Evolutionary conservation across 2,888 invertebrate species (phyloP), one percentile per base, ranked within the genome.

Genomic region (Carcina quercana): DNA sequence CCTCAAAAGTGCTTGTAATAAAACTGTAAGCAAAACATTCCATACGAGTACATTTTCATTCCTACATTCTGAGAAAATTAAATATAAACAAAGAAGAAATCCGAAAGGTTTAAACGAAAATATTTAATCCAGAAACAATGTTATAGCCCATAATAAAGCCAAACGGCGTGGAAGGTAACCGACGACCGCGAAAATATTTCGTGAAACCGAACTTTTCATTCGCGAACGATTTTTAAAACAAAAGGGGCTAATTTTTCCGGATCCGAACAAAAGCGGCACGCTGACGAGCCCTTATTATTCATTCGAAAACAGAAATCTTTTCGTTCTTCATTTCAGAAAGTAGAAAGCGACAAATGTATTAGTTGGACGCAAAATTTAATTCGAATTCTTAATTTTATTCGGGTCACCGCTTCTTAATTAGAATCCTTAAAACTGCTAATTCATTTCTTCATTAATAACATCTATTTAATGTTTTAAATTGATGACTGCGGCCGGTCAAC

Each of bases 171-270:
- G n/a, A n/a, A n/a, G n/a, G n/a, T n/a, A n/a, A n/a, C n/a, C n/a
- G n/a, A n/a, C n/a, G n/a, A n/a, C n/a, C n/a, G 7, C 17, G 17
- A 21, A 32, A 31, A 21, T 32, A 38, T 26, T 62, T 66, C 55
- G 45, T 53, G 60, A 37, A 25, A 17, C 31, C 32, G 34, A 34
- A 12, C 25, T 34, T 34, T 30, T 30, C 26, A 34, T 21, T 19
- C 10, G 10, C 24, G 31, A 25, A 30, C 11, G 28, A 32, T 30
- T 28, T 20, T 20, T 13, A 13, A 54, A 59, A 67, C 62, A 67
- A 68, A 57, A 48, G 59, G n/a, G 45, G 53, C 61, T 60, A 65
- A 66, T 69, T 68, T 65, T 62, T 66, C 56, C 54, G 10, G 28
- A 49, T 47, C 46, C 46, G 31, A 31, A 31, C 36, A 31, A 42